These are phyloP conservation scores for Cotesia congregata DNA, from an alignment of 2,888 invertebrate species.

Conservation along the genomic window DNA sequence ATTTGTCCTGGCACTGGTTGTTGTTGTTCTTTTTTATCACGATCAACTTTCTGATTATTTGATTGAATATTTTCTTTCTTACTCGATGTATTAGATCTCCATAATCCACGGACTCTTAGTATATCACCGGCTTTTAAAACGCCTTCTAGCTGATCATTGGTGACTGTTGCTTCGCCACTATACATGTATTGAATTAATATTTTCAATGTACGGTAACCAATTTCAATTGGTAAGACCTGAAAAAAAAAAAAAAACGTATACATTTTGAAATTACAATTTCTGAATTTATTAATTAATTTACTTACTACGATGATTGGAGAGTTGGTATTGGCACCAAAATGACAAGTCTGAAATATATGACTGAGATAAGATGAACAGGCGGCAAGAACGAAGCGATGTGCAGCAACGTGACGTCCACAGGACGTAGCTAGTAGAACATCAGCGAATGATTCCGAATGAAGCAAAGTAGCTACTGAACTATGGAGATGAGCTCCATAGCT, in stretches of 20 bases:
- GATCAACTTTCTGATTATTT: conserved; percentile 74
- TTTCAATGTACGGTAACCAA: conserved; percentile 84
- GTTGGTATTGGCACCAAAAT: conserved; percentile 68
- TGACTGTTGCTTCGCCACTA: conserved; percentile 86
- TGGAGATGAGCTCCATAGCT: conserved; percentile 87
- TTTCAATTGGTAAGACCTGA: conserved; percentile 83
- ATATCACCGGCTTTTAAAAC: conserved; percentile 87
- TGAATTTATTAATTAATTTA: conserved; percentile 17
- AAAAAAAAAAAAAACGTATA: conserved; percentile 28
- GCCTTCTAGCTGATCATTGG: conserved; percentile 85
- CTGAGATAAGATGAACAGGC: conserved; percentile 82
- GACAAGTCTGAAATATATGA: conserved; percentile 72
- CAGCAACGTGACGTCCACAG: conserved; percentile 85
- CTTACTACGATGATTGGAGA: conserved; percentile 68
- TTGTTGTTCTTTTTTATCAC: conserved; percentile 64
- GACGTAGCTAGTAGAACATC: conserved; percentile 86
- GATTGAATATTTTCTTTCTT: conserved; percentile 67
- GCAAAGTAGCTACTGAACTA: conserved; percentile 83
- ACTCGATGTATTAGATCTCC: conserved; percentile 72
- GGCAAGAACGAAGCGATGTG: conserved; percentile 87
- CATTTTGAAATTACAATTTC: neutral
- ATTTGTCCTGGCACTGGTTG: conserved; percentile 61
- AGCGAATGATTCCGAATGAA: conserved; percentile 85
- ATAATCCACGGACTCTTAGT: conserved; percentile 84
- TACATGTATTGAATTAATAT: conserved; percentile 90